These are phyloP conservation scores for Microtus montanus DNA, from an alignment of 2,113 vertebrate species.

Conservation along the genomic window DNA sequence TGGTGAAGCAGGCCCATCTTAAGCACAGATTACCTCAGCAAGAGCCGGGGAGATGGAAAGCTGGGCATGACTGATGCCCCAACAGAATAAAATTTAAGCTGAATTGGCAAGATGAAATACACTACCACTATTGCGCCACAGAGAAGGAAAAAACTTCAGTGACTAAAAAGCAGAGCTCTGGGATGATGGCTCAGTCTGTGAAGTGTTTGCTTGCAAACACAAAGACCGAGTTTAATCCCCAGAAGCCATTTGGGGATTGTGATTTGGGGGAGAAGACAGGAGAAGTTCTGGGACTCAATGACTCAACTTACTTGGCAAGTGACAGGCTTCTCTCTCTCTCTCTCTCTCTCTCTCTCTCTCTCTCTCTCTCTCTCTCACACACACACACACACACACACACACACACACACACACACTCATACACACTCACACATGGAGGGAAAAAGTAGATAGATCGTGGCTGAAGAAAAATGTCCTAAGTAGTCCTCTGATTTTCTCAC, in stretches of 20 bases:
- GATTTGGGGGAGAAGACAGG: neutral
- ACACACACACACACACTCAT: too few species aligned
- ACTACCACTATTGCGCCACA: neutral
- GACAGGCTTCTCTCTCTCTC: neutral
- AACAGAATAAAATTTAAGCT: too few species aligned
- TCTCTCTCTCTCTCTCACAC: too few species aligned
- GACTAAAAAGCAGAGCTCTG: neutral
- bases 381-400: too few species aligned
- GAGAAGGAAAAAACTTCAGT: neutral
- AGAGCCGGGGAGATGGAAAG: neutral
- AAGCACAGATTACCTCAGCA: neutral
- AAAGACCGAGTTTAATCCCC: neutral
- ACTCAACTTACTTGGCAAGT: neutral
- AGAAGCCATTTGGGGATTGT: neutral
- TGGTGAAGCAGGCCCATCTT: neutral
- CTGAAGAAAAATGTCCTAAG: neutral
- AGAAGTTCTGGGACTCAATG: neutral
- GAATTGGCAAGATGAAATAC: neutral
- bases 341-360: too few species aligned
- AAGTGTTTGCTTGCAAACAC: neutral
- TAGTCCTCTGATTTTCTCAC: neutral
- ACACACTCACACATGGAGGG: too few species aligned
- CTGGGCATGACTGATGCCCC: rapidly evolving
- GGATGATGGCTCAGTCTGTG: too few species aligned
- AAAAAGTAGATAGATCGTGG: neutral